Conservation (phyloP, 2,797 vertebrate species). For the Esox lucius region DNA sequence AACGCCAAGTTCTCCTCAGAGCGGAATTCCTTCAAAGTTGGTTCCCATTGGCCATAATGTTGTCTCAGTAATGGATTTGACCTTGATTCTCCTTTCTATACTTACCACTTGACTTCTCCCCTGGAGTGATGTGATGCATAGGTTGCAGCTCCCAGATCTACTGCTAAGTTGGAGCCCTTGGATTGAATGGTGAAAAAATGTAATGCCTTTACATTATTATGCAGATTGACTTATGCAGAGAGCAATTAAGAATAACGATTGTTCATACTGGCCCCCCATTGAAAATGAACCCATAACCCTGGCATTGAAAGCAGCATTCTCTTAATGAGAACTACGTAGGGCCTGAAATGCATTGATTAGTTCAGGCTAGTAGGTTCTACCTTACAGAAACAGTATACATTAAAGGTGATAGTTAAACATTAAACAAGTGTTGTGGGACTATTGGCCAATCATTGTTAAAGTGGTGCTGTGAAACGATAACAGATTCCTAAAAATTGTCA, state of each 20-base stretch:
- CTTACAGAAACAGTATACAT: neutral
- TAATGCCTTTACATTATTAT: neutral
- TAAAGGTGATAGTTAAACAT: neutral
- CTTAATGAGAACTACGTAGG: too few relatives aligned
- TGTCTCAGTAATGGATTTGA: conserved; percentile 46
- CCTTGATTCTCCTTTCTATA: conserved; percentile 59
- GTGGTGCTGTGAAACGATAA: too few relatives aligned
- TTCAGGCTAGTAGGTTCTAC: neutral
- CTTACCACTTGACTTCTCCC: conserved; percentile 43
- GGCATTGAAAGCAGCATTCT: too few relatives aligned
- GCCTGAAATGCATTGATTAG: neutral
- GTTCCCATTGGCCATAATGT: conserved; percentile 22
- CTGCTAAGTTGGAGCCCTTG: neutral
- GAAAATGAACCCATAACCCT: too few relatives aligned
- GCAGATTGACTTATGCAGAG: too few relatives aligned
- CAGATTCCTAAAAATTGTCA: too few relatives aligned
- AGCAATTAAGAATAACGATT: too few relatives aligned
- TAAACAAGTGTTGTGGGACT: too few relatives aligned
- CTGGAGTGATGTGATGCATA: conserved; percentile 23
- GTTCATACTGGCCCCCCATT: too few relatives aligned
- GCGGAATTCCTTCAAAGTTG: conserved; percentile 33
- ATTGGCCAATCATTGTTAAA: too few relatives aligned
- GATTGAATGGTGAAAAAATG: neutral
- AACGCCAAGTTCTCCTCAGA: conserved; percentile 11
- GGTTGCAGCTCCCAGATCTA: neutral